Evolutionary conservation across 2,888 invertebrate species (phyloP), one percentile per base, ranked within the genome.

Genomic region (Chymomyza fuscimana): DNA sequence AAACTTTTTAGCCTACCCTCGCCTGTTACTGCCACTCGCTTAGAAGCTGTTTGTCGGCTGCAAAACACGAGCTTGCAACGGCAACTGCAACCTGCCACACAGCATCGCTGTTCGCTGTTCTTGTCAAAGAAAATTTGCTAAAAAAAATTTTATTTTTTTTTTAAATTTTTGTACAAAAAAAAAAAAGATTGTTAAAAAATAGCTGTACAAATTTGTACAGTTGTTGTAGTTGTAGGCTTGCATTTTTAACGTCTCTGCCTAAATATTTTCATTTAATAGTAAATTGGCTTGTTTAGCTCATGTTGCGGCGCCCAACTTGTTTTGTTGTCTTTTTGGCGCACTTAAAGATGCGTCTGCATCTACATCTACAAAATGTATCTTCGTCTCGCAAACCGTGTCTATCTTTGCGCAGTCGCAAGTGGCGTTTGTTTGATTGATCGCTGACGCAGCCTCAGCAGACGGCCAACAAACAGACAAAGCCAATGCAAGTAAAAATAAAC

Each of bases 231-330:
- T 60, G 67, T 68, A 4, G 40, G 40, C 40, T 46, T 46, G 40
- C 40, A 64, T 22, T 19, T 63, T 63, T 63, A 25, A 51, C 6
- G 58, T 29, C 12, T 22, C 40, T 58, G 58, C 58, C 58, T 19
- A 54, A 54, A 54, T 54, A 25, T 58, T 56, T 52, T 66, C 65
- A 62, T 58, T 32, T 51, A 62, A 70, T 72, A 67, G 76, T 78
- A 83, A 85, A 86, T 87, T 87, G 81, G 87, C 86, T 82, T 83
- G 83, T 83, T 82, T 72, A 82, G 78, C 80, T 82, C 83, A 78
- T 86, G 83, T 87, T 86, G 82, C 15, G 77, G 86, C 81, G 86
- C 87, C 73, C 70, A 87, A 87, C 87, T 86, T 80, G 83, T 87
- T 71, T 54, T 54, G 54, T 54, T 54, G 16, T 9, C 10, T n/a